A percentile compares a stretch with the other conserved stretches of the same genome.
Evolutionary conservation across 2,113 vertebrate species (phyloP).

Genomic region (Clarias magur): DNA sequence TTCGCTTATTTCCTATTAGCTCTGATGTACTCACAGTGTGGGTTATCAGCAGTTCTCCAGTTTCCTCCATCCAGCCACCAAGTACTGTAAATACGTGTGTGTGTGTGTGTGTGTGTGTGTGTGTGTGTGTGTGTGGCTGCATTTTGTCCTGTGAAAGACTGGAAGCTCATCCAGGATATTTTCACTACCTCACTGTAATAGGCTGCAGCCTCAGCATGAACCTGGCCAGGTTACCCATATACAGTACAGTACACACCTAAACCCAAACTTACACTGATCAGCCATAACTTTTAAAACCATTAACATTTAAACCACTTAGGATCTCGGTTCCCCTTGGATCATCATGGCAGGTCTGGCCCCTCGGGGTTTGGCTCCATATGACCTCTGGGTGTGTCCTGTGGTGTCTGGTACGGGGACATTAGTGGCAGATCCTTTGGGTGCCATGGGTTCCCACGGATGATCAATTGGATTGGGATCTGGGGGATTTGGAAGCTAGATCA

Average conservation of each 20-base stretch:
- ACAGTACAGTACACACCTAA: constrained; percentile 13
- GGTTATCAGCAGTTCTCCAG: not conserved
- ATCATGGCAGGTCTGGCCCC: no score
- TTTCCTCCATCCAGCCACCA: not conserved
- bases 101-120: not conserved
- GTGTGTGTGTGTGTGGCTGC: not conserved
- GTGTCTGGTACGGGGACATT: no score
- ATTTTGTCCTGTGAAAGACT: not conserved
- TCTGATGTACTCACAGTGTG: not conserved
- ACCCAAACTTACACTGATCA: constrained; percentile 10
- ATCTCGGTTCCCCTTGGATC: no score
- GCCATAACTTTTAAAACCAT: no score
- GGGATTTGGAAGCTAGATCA: no score
- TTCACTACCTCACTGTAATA: not conserved
- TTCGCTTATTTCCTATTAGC: not conserved
- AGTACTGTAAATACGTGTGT: not conserved
- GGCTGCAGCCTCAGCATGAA: not conserved
- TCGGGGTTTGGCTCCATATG: no score
- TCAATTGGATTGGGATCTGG: no score
- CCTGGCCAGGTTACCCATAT: not conserved
- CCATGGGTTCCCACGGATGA: no score
- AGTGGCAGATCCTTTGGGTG: no score
- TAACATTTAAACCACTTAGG: no score
- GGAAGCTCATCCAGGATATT: not conserved
- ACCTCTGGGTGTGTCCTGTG: no score